Base-by-base conservation (phyloP, 2,113 vertebrate genomes). In the Dipodomys ordii region DNA sequence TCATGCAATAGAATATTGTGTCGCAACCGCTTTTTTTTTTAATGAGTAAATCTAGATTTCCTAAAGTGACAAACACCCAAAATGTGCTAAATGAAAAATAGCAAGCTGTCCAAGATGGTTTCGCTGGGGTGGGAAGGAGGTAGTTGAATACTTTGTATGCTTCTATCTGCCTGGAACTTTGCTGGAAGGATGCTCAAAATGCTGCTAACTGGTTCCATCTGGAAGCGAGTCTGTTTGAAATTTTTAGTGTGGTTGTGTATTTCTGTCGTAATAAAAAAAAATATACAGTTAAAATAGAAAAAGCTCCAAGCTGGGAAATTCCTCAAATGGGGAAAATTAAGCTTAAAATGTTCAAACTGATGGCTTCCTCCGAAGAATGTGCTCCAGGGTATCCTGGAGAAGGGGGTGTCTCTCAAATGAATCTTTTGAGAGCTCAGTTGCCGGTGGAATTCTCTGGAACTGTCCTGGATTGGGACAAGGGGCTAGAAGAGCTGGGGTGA, bases 241-340 rank as follows among this genome's bases (percentile, higher is more conserved):
- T 83, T 90, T 95, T 87, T 95, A 95, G 69, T 44, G n/a, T 90
- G 78, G 91, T 53, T 91, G 87, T 91, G 74, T 86, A 94, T 92
- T 95, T 95, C 93, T 95, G 91, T 76, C 94, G 90, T 90, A 95
- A 94, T 92, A 49, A 87, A 88, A 77, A 49, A 87, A 88, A 73
- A 39, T 49, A 69, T 19, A 87, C 3, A 84, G 67, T 95, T 83
- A 91, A 93, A 91, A 91, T 85, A 91, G 83, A 93, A 94, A 95
- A 94, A 64, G 44, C 30, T 62, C 53, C 82, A 91, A 7, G 62
- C 81, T 95, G 73, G 65, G 96, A 95, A 95, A 95, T 93, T 88
- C 87, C 83, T 95, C 91, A 95, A 90, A 85, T 92, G 84, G 81
- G 94, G 62, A 76, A 95, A 93, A 88, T 87, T 78, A 94, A 96